Base-by-base conservation (phyloP, 2,797 vertebrate genomes). In the Acropternis orthonyx region DNA sequence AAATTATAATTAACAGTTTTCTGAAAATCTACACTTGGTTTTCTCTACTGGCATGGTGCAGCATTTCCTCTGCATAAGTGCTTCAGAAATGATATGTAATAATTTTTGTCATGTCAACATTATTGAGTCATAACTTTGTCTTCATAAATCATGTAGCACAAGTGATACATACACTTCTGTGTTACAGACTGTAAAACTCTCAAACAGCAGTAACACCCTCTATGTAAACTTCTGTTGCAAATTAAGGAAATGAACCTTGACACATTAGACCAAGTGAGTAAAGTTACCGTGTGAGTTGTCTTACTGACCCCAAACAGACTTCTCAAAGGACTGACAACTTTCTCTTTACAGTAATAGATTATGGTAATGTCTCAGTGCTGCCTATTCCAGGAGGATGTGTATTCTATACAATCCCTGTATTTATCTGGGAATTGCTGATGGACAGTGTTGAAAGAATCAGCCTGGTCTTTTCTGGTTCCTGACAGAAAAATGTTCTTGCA, bases 401-500 rank as follows among this genome's bases (percentile, higher is more conserved):
- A 28, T 74, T 89, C 71, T 63, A 1, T 34, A 16, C 21, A 46
- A 49, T 24, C 24, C 9, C 52, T 82, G 18, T 26, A 30, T 95
- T 88, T 52, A 16, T 59, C 56, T 46, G 58, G 32, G 67, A 69
- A 62, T 75, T 68, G 65, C 41, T 26, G 7, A 41, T 17, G 77
- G 48, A 48, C 21, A 49, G 14, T 54, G 13, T 21, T 63, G 82
- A 89, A 91, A 88, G 63, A 80, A 51, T 20, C 41, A 58, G 36
- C 11, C 37, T 51, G 65, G 22, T 87, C 22, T n/a, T 59, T 71
- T 36, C 36, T 69, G 27, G 54, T 59, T 94, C 81, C 52, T 75
- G 89, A 95, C 41, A 56, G 14, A 73, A 78, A 36, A 68, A n/a
- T 92, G 10, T 95, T 88, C 65, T 96, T 88, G 46, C 92, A 99